phyloP scores from a whole-genome alignment of 2,888 invertebrate species.

The Chorisops tibialis region DNA sequence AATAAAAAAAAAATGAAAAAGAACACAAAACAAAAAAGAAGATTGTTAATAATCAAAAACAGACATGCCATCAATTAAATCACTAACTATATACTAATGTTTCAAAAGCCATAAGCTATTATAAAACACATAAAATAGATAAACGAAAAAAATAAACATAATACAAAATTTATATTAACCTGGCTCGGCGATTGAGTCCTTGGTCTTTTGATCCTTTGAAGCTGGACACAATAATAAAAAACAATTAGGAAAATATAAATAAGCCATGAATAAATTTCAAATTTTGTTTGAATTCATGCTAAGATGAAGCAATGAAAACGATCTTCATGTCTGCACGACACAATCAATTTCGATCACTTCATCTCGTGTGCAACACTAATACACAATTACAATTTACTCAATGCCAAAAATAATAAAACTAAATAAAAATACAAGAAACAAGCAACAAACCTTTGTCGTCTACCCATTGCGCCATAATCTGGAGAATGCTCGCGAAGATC shows the following conservation, averaged over 20 bases:
- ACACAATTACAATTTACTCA: no score
- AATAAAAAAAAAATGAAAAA: conserved; percentile 35
- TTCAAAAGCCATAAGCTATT: conserved; percentile 8
- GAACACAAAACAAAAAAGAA: conserved; percentile 38
- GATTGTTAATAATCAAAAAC: conserved; percentile 36
- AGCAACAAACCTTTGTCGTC: conserved; percentile 72
- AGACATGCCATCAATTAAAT: conserved; percentile 5
- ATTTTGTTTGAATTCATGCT: no score
- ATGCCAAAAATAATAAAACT: conserved; percentile 27
- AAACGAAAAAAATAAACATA: conserved; percentile 29
- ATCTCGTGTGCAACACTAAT: no score
- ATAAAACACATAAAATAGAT: conserved; percentile 32
- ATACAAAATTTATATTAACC: conserved; percentile 41
- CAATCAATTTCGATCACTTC: no score
- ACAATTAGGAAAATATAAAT: conserved; percentile 32
- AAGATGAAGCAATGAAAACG: no score
- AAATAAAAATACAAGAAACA: conserved; percentile 32
- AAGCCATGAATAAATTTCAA: no score
- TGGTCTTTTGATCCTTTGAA: conserved; percentile 63
- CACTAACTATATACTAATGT: neutral
- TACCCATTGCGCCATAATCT: conserved; percentile 64
- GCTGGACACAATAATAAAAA: conserved; percentile 46
- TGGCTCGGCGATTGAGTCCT: conserved; percentile 52
- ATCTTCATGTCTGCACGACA: no score
- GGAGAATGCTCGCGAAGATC: conserved; percentile 72